Percentiles rank a stretch among this genome's conserved stretches.
phyloP scores from a whole-genome alignment of 2,888 invertebrate species.

The Aphodius sticticus region DNA sequence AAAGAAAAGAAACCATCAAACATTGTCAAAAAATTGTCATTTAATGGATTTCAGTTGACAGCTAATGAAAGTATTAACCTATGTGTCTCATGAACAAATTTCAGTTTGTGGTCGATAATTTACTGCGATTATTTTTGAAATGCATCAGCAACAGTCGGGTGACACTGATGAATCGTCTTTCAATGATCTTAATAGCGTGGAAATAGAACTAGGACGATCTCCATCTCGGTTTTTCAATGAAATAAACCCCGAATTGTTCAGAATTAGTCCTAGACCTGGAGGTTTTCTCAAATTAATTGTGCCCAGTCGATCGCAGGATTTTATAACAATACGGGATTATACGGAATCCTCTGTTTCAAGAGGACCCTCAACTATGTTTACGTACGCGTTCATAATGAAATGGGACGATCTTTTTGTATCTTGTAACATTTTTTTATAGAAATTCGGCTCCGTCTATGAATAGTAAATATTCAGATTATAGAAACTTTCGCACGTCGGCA shows the following conservation, averaged over 20 bases:
- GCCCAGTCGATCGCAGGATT: constrained; percentile 33
- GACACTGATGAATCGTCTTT: neutral
- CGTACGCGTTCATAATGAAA: neutral
- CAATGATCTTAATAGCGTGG: neutral
- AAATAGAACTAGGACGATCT: neutral
- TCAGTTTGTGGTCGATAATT: neutral
- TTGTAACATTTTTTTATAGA: neutral
- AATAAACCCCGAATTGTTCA: constrained; percentile 34
- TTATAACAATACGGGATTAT: constrained; percentile 17
- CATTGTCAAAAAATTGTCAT: neutral
- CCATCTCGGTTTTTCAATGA: constrained; percentile 29
- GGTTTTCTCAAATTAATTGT: constrained; percentile 39
- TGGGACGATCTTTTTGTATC: neutral
- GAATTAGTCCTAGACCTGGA: constrained; percentile 38
- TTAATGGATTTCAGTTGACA: neutral
- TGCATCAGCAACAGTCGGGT: neutral
- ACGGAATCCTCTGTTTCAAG: neutral
- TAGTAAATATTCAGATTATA: neutral
- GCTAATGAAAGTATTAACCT: neutral
- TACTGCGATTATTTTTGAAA: neutral
- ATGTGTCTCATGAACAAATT: neutral
- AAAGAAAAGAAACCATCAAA: no score
- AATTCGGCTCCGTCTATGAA: neutral
- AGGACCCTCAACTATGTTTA: neutral
- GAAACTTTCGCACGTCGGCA: neutral